Conservation (phyloP, 2,797 vertebrate species). For the Pseudomugil tenellus region DNA sequence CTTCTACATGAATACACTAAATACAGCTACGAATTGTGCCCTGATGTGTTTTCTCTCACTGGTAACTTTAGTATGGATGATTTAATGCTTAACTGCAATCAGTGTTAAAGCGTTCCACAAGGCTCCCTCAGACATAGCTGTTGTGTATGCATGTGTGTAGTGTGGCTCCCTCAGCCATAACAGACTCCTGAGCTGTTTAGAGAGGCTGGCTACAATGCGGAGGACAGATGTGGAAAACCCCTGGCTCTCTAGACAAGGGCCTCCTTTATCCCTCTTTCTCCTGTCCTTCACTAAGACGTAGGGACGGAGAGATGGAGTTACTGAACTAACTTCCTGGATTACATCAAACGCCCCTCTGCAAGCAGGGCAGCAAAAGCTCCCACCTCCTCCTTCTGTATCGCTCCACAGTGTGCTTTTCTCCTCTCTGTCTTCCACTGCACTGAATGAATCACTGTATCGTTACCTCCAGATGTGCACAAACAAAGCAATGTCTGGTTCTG, state of each 20-base stretch:
- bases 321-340: slow-evolving; percentile 89
- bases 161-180: slow-evolving; percentile 78
- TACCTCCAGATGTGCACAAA: slow-evolving; percentile 60
- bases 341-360: slow-evolving; percentile 81
- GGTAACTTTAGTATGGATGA: slow-evolving; percentile 84
- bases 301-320: slow-evolving; percentile 82
- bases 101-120: slow-evolving; percentile 83
- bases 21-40: slow-evolving; percentile 67
- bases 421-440: slow-evolving; percentile 42
- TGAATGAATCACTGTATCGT: slow-evolving; percentile 57
- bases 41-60: slow-evolving; percentile 79
- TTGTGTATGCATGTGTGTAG: slow-evolving; percentile 42
- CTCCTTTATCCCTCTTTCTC: slow-evolving; percentile 81
- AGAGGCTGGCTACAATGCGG: slow-evolving; percentile 84
- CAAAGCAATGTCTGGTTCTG: slow-evolving; percentile 44
- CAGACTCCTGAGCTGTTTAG: slow-evolving; percentile 84
- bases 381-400: slow-evolving; percentile 33
- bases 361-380: slow-evolving; percentile 52
- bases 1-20: slow-evolving; percentile 30
- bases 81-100: slow-evolving; percentile 86
- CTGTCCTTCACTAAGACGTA: slow-evolving; percentile 72
- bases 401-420: slow-evolving; percentile 22
- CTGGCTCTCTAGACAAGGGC: slow-evolving; percentile 84
- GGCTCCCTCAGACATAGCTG: slow-evolving; percentile 77
- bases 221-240: slow-evolving; percentile 87